Evolutionary conservation across 2,113 vertebrate species (phyloP).

Genomic region (Solea senegalensis): DNA sequence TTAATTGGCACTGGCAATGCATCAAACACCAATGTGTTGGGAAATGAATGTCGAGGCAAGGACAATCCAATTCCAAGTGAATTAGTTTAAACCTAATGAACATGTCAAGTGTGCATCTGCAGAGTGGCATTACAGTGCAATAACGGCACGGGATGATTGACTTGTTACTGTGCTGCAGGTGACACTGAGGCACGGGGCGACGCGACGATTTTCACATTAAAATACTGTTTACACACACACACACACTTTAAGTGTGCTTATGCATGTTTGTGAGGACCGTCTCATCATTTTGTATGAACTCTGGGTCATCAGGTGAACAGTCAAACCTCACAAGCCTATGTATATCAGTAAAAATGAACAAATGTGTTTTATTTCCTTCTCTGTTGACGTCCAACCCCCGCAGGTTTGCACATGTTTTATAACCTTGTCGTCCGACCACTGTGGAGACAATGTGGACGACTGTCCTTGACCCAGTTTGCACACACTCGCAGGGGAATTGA

Average conservation of each 20-base stretch:
- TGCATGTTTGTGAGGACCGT: not conserved
- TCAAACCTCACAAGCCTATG: no score
- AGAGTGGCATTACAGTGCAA: conserved; percentile 30
- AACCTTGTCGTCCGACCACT: no score
- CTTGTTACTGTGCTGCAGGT: conserved; percentile 32
- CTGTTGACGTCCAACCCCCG: no score
- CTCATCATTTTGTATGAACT: not conserved
- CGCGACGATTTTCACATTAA: not conserved
- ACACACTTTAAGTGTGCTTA: not conserved
- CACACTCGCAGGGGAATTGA: no score
- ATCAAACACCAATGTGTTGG: conserved; percentile 65
- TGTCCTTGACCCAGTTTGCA: no score
- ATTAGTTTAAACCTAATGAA: conserved; percentile 69
- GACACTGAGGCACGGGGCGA: conserved; percentile 5
- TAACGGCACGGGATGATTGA: conserved; percentile 41
- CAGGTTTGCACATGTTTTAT: no score
- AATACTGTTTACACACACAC: not conserved
- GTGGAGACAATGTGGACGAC: no score
- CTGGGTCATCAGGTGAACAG: not conserved
- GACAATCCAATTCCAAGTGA: conserved; percentile 70
- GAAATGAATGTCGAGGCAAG: conserved; percentile 71
- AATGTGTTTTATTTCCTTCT: no score
- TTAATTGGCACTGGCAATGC: conserved; percentile 76
- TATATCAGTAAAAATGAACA: no score
- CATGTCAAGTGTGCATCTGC: conserved; percentile 53